Conservation (phyloP, 2,797 vertebrate species). For the Pangasius larnaudii region DNA sequence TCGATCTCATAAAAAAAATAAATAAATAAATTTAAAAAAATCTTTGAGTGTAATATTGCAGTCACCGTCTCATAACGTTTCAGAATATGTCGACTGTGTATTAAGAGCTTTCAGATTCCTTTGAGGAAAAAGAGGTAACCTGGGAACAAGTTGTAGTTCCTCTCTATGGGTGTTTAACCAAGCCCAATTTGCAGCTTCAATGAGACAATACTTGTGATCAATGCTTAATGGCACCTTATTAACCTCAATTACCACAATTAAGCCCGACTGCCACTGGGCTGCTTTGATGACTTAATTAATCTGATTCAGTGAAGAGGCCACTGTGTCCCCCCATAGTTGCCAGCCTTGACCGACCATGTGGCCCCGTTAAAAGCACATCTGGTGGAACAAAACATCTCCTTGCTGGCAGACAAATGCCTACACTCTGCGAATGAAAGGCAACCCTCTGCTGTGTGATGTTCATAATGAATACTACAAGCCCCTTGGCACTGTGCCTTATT, state of each 20-base stretch:
- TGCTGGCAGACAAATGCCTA: constrained; percentile 80
- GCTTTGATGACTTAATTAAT: constrained; percentile 85
- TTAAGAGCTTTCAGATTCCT: constrained; percentile 2
- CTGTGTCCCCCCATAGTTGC: constrained; percentile 60
- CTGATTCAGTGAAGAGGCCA: constrained; percentile 78
- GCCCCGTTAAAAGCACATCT: constrained; percentile 79
- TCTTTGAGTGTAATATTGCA: neutral
- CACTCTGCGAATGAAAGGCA: constrained; percentile 78
- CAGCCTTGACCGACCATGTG: constrained; percentile 78
- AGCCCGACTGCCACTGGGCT: constrained; percentile 80
- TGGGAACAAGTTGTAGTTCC: constrained; percentile 49
- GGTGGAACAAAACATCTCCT: constrained; percentile 77
- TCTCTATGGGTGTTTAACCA: constrained; percentile 79
- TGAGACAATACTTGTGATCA: constrained; percentile 86
- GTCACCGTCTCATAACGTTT: neutral
- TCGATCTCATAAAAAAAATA: too few species aligned
- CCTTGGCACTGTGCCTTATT: constrained; percentile 83
- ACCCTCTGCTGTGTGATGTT: constrained; percentile 77
- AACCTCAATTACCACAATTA: constrained; percentile 87
- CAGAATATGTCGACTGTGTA: neutral
- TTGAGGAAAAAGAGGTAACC: constrained; percentile 36
- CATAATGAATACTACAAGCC: constrained; percentile 82
- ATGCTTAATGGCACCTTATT: constrained; percentile 82
- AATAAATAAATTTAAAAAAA: neutral
- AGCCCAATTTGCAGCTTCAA: constrained; percentile 79